phyloP scores from a whole-genome alignment of 2,888 invertebrate species.

The Aethes cnicana region DNA sequence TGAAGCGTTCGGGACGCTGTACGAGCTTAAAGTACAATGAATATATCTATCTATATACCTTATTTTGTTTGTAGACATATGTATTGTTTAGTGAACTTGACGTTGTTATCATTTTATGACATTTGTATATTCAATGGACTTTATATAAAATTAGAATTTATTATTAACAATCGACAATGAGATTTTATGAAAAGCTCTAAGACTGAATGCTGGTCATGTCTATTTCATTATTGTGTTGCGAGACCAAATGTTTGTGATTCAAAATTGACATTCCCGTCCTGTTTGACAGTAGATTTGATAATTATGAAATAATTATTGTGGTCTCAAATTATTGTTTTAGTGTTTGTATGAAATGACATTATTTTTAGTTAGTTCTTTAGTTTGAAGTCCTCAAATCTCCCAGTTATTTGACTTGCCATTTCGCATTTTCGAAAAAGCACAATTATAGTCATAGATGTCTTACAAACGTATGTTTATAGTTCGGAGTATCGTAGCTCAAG shows the following conservation, averaged over 20 bases:
- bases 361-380: slow-evolving; percentile 32
- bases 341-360: slow-evolving; percentile 64
- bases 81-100: slow-evolving; percentile 5
- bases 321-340: slow-evolving; percentile 60
- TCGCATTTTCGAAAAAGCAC: slow-evolving; percentile 32
- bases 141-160: slow-evolving; percentile 18
- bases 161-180: slow-evolving; percentile 52
- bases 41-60: slow-evolving; percentile 44
- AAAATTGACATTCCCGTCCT: slow-evolving; percentile 68
- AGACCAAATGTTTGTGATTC: slow-evolving; percentile 50
- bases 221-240: slow-evolving; percentile 17
- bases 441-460: slow-evolving; percentile 27
- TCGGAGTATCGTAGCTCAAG: background rate
- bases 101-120: slow-evolving; percentile 8
- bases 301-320: slow-evolving; percentile 54
- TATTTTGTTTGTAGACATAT: slow-evolving; percentile 21
- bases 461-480: slow-evolving; percentile 11
- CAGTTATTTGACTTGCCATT: slow-evolving; percentile 33
- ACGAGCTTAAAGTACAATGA: slow-evolving; percentile 56
- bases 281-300: slow-evolving; percentile 44
- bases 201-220: slow-evolving; percentile 43
- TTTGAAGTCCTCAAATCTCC: slow-evolving; percentile 13
- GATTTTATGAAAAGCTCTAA: slow-evolving; percentile 58
- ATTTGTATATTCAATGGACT: slow-evolving; percentile 1
- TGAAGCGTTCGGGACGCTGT: slow-evolving; percentile 7